These are phyloP conservation scores for Megaleporinus macrocephalus DNA, from an alignment of 2,113 vertebrate genomes.

Conservation along the genomic window DNA sequence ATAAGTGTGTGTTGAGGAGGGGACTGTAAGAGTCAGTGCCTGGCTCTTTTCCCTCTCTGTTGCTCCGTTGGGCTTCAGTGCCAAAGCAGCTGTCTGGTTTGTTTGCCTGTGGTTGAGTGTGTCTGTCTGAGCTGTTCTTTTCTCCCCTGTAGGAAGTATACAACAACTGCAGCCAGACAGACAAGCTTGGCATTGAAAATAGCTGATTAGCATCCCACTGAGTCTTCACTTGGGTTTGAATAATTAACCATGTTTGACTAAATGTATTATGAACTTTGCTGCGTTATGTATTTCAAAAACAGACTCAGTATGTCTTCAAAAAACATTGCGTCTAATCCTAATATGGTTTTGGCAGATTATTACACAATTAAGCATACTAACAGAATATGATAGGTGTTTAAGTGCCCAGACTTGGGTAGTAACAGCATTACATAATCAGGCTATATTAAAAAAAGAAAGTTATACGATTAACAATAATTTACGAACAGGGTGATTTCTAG, in stretches of 20 bases:
- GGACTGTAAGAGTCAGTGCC: constrained; percentile 20
- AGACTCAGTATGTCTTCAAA: neutral
- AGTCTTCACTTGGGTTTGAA: neutral
- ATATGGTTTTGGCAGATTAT: too few species aligned
- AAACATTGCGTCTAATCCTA: too few species aligned
- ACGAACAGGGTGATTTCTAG: too few species aligned
- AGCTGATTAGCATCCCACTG: neutral
- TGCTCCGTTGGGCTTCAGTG: neutral
- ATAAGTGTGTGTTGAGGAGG: constrained; percentile 3
- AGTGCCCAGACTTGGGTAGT: too few species aligned
- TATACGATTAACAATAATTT: too few species aligned
- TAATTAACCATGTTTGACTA: neutral
- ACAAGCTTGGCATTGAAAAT: neutral
- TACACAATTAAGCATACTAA: too few species aligned
- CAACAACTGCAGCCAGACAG: neutral
- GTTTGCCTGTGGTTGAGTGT: constrained; percentile 40
- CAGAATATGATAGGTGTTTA: too few species aligned
- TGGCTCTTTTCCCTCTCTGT: neutral
- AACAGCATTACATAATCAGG: too few species aligned
- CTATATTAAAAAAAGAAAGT: too few species aligned
- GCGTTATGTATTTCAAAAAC: neutral
- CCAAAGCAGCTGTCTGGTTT: constrained; percentile 10
- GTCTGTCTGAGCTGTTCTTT: constrained; percentile 45
- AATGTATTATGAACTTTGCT: neutral
- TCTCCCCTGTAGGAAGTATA: constrained; percentile 42